Base-by-base conservation (phyloP, 2,888 invertebrate genomes). In the Hartigia nigra region DNA sequence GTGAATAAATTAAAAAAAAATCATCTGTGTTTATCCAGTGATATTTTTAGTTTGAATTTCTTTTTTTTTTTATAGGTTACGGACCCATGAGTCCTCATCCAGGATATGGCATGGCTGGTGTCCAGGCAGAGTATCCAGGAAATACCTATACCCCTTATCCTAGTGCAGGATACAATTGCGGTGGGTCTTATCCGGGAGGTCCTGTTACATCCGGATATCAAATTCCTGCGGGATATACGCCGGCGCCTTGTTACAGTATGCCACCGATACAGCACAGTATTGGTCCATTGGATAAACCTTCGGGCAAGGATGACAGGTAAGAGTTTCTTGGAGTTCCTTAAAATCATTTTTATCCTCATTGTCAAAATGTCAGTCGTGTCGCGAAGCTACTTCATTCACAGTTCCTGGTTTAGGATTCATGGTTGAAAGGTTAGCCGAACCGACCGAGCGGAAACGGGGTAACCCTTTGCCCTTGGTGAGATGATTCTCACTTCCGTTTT, bases 21-120 rank as follows among this genome's bases (percentile, higher is more conserved):
- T 55, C 5, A 55, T 55, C 55, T 23, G 9, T 9, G 9, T 23
- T 23, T 55, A 1, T 9, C 23, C 23, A 1, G 23, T 55, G 39
- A 9, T 9, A 23, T 55, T 23, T 23, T 23, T 14, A 55, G 9
- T 55, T 55, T 55, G 55, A 55, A 23, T 23, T 23, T 55, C 23
- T 55, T 23, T 72, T 34, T 23, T 34, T 14, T 72, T 72, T 31
- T 9, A 1, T 90, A 96, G 97, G 96, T 82, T 97, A 97, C 91
- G 95, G 95, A 55, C 95, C 95, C 37, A 95, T 96, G 91, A 97
- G 97, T 91, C 97, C 97, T 14, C 97, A 97, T 92, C 96, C 96
- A 5, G 96, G 96, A 12, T 96, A 96, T 91, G 96, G 96, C 0
- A 95, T 96, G 93, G 93, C 92, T 79, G 95, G 94, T 37, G 95